Percentiles rank a stretch among this genome's conserved stretches.
Conservation (phyloP, 2,888 invertebrate genomes). For the Caenorhabditis sp. region DNA sequence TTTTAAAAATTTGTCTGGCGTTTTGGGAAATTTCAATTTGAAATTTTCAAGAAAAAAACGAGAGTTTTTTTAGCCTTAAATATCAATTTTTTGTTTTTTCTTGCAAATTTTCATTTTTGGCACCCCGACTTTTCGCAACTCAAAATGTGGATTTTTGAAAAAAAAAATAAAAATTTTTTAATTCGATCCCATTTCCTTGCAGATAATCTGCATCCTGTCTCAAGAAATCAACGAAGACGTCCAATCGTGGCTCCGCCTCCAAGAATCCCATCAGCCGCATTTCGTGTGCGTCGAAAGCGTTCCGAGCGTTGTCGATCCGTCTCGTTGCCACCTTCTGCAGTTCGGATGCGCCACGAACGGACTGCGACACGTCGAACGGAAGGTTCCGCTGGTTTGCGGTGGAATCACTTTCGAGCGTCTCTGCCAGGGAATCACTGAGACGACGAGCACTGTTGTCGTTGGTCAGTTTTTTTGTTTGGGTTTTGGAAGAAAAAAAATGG, state of each 20-base stretch:
- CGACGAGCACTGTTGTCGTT: constrained; percentile 31
- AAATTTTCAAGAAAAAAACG: too few species aligned
- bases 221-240: constrained; percentile 54
- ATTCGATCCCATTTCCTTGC: too few species aligned
- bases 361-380: constrained; percentile 43
- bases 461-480: constrained; percentile 19
- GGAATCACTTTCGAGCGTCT: constrained; percentile 39
- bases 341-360: constrained; percentile 59
- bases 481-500: too few species aligned
- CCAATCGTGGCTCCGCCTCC: constrained; percentile 51
- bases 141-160: too few species aligned
- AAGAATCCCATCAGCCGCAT: constrained; percentile 29
- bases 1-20: too few species aligned
- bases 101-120: too few species aligned
- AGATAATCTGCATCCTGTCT: constrained; percentile 61
- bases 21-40: neutral
- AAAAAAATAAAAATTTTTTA: too few species aligned
- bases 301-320: constrained; percentile 25
- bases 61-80: too few species aligned
- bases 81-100: too few species aligned
- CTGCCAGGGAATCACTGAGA: constrained; percentile 15
- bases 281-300: constrained; percentile 53
- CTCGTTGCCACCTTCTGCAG: constrained; percentile 54
- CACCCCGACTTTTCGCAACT: neutral
- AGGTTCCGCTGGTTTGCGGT: constrained; percentile 8